These are phyloP conservation scores for Gobio gobio DNA, from an alignment of 2,113 vertebrate species.

Conservation along the genomic window DNA sequence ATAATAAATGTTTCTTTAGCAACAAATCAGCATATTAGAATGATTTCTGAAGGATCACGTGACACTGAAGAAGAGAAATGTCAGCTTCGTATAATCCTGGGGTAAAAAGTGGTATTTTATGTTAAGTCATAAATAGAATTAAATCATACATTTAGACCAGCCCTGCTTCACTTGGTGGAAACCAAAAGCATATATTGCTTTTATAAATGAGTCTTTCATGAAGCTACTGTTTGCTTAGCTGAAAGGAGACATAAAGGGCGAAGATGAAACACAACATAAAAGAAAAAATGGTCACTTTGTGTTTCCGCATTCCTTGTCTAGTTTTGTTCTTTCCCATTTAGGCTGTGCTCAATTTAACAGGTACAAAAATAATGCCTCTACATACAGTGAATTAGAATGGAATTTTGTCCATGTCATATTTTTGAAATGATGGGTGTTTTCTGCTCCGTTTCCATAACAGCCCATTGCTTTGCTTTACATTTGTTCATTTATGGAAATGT, in stretches of 20 bases:
- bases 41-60: background rate
- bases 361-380: background rate
- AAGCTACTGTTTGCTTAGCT: slow-evolving; percentile 1
- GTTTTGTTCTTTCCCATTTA: background rate
- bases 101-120: background rate
- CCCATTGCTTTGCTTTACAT: background rate
- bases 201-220: background rate
- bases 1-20: no score
- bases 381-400: background rate
- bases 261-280: background rate
- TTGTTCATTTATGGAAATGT: slow-evolving; percentile 7
- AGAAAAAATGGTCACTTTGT: background rate
- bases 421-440: background rate
- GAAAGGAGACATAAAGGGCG: background rate
- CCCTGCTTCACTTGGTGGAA: background rate
- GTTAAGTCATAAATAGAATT: background rate
- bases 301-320: background rate
- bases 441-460: background rate
- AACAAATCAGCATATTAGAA: background rate
- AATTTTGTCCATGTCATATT: background rate
- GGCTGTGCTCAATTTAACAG: background rate
- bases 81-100: background rate
- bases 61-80: background rate
- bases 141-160: background rate
- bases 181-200: background rate